Conservation (phyloP, 1,140 invertebrate species). For the Tetragnatha versicolor region DNA sequence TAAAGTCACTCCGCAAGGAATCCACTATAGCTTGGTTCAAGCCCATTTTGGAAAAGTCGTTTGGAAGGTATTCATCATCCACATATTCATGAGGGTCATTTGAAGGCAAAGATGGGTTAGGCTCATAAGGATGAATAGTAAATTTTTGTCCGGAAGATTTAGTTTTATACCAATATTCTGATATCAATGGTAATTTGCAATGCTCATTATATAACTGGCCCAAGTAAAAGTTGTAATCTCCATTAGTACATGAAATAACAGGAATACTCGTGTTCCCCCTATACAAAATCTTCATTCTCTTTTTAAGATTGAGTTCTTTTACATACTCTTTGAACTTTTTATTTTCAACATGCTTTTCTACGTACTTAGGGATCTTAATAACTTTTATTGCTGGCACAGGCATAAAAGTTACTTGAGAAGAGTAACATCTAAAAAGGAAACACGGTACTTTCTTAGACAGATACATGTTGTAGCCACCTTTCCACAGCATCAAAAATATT, state of each 20-base stretch:
- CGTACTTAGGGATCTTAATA: constrained; percentile 56
- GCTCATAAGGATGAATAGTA: constrained; percentile 28
- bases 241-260: constrained; percentile 52
- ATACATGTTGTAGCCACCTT: too few relatives aligned
- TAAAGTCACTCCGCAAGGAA: constrained; percentile 14
- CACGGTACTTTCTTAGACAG: too few relatives aligned
- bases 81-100: constrained; percentile 22
- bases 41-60: neutral
- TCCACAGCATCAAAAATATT: too few relatives aligned
- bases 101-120: constrained; percentile 33
- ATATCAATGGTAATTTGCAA: constrained; percentile 52
- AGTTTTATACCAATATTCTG: constrained; percentile 53
- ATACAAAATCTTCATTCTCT: neutral
- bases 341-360: constrained; percentile 49
- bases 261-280: constrained; percentile 47
- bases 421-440: too few relatives aligned
- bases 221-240: constrained; percentile 57
- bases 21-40: constrained; percentile 14
- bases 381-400: constrained; percentile 56
- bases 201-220: constrained; percentile 56
- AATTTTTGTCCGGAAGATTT: constrained; percentile 56
- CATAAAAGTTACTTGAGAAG: neutral
- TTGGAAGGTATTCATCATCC: constrained; percentile 13
- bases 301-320: constrained; percentile 9
- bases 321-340: constrained; percentile 28